Evolutionary conservation across 92 coral and sea anemone genomes (phyloP), one percentile per base, ranked within the genome.

Genomic region (Actinostola sp.): DNA sequence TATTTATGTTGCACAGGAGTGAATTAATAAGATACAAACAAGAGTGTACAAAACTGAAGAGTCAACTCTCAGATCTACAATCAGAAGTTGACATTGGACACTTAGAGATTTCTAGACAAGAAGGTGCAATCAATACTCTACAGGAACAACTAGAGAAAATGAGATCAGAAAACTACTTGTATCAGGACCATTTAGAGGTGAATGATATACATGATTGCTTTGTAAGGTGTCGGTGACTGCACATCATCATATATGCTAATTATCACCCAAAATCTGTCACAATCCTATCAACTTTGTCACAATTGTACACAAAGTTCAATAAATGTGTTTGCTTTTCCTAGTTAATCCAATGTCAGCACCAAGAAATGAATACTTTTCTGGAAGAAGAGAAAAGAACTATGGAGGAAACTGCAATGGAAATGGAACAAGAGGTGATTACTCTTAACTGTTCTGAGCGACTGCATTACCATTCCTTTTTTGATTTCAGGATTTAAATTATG

Each of bases 351-450:
- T 80, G 80, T 25, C 99, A 95, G 46, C 92, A 95, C 51, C 87
- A 81, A 74, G 95, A 95, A 58, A 83, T 85, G 67, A 78, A 88
- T 50, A 94, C 79, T 69, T 95, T 95, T 56, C 61, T 93, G 38
- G 93, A 81, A 63, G 92, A 95, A 67, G 99, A 95, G 72, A 84
- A 97, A 79, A 88, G 71, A 41, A 87, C 72, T 31, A 80, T 95
- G 28, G 97, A 92, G 30, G 89, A 80, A 24, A 92, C 95, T 0
- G 70, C 91, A 2, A 29, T 65, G 16, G 99, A 95, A 69, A 75
- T 90, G 75, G 99, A 95, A 81, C 61, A 62, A 72, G 84, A 85
- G 96, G 99, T 95, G 61, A 16, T 17, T 15, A 0, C n/a, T n/a
- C n/a, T n/a, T n/a, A n/a, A n/a, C n/a, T n/a, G n/a, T n/a, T n/a